Percentiles rank a stretch among this genome's conserved stretches.
These are phyloP conservation scores for Rhamnusium bicolor DNA, from an alignment of 2,888 invertebrate genomes.

Conservation along the genomic window DNA sequence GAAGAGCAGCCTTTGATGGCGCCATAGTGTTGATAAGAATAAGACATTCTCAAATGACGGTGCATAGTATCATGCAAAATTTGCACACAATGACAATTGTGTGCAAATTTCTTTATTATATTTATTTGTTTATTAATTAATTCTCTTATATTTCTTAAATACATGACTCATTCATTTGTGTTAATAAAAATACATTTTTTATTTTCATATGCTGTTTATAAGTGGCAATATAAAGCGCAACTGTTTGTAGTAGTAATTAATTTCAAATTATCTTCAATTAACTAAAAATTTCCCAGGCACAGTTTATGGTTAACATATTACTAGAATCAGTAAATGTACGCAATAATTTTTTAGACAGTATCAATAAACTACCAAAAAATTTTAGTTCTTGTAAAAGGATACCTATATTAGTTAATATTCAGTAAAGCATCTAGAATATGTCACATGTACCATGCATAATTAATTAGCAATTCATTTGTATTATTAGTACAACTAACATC, in stretches of 20 bases:
- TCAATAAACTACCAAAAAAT: too few species aligned
- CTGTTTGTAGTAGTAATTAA: not conserved
- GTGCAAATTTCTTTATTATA: too few species aligned
- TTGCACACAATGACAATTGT: not conserved
- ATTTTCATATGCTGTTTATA: too few species aligned
- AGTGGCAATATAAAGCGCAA: not conserved
- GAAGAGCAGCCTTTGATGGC: not conserved
- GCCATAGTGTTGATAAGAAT: not conserved
- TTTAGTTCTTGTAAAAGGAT: too few species aligned
- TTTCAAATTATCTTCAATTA: not conserved
- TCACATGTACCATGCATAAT: not conserved
- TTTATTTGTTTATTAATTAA: too few species aligned
- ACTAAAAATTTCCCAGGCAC: not conserved
- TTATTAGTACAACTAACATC: not conserved
- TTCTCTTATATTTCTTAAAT: too few species aligned
- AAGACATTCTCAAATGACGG: not conserved
- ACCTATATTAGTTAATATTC: not conserved
- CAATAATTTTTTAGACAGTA: too few species aligned
- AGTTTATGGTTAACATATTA: not conserved
- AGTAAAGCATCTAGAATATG: not conserved
- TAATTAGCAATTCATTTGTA: not conserved
- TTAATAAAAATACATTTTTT: too few species aligned
- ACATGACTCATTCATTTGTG: too few species aligned
- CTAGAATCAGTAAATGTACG: too few species aligned
- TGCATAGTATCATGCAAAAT: not conserved